Conservation (phyloP, 1,140 invertebrate genomes). For the Augochlora pura region DNA sequence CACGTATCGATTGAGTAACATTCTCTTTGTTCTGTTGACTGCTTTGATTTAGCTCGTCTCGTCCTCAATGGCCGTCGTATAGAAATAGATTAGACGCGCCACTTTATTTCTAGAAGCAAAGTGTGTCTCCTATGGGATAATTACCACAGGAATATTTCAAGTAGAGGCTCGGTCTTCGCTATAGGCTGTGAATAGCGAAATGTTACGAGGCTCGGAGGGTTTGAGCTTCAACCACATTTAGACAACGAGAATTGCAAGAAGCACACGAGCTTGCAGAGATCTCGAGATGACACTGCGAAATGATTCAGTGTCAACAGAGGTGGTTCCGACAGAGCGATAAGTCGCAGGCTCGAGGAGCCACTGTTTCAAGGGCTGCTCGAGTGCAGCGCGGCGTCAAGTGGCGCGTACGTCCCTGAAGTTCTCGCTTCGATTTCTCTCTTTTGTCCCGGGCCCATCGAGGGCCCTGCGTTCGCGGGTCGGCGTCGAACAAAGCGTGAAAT, state of each 20-base stretch:
- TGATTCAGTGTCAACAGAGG: background rate
- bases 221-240: no score
- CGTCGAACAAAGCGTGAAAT: slow-evolving; percentile 41
- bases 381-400: background rate
- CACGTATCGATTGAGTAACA: background rate
- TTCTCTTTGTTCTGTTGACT: no score
- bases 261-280: background rate
- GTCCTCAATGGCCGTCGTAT: no score
- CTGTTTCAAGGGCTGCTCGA: slow-evolving; percentile 3
- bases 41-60: no score
- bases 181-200: no score
- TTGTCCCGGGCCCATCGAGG: slow-evolving; percentile 7
- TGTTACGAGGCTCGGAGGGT: no score
- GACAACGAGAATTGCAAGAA: background rate
- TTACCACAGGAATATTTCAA: no score
- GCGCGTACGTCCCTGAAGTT: slow-evolving; percentile 16
- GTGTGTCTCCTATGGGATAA: no score
- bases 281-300: background rate
- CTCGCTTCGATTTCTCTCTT: slow-evolving; percentile 43
- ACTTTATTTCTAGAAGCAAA: no score
- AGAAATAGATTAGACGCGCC: no score
- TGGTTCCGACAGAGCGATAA: background rate
- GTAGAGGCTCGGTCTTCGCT: no score
- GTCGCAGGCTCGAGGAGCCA: background rate
- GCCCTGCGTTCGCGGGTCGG: slow-evolving; percentile 33